Evolutionary conservation across 2,113 vertebrate species (phyloP), one percentile per base, ranked within the genome.

Genomic region (Elephantulus edwardii): DNA sequence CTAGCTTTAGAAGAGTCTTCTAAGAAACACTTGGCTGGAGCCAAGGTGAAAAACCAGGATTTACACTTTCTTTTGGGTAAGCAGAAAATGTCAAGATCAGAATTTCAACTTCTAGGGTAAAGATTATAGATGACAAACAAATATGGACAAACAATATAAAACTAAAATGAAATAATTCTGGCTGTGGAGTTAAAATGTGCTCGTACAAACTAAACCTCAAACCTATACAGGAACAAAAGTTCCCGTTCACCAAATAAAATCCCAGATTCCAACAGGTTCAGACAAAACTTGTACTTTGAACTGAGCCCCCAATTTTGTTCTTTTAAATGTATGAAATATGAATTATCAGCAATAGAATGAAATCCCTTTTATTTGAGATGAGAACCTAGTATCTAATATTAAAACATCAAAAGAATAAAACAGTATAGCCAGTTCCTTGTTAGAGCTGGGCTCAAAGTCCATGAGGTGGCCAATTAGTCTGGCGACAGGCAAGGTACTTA

Each of bases 401-500:
- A 95, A 96, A 96, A 95, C 56, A 92, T 93, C 86, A 78, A 84
- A 95, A 93, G 87, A 96, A 93, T 97, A 91, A 96, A 97, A 95
- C 48, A 95, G 92, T 93, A 95, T 95, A 96, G 93, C 94, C 95
- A 95, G 94, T 96, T 96, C 93, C 95, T 97, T 95, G 93, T 76
- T 96, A 96, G 44, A 97, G 85, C 90, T 13, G 24, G 74, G 52
- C 60, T 84, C 52, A 74, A 72, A 93, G 82, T 66, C 38, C 38
- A 54, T 14, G 10, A 68, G 62, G 24, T 64, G 95, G 95, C 95
- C 95, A 83, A 89, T 94, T 81, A 93, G 95, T 97, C 95, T 97
- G 96, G 95, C 83, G 92, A 92, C 35, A 96, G 96, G 96, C 95
- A 97, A 96, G 87, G 96, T 97, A 95, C 94, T 97, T 96, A 95